A percentile compares a stretch with the other conserved stretches of the same genome.
Conservation (phyloP, 1,140 invertebrate genomes). For the Drosophila persimilis region DNA sequence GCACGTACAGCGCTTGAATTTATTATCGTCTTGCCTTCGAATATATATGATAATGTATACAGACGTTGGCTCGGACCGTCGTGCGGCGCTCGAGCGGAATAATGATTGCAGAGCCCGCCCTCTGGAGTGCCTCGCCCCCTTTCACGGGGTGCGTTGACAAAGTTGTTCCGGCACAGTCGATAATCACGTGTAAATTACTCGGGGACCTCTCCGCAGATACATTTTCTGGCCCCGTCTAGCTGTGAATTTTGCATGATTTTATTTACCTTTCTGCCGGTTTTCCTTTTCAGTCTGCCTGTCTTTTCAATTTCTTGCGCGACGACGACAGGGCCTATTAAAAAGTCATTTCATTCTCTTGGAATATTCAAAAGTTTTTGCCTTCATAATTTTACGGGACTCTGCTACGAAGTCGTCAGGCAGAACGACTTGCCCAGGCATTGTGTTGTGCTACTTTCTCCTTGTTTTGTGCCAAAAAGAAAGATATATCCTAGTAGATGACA, state of each 20-base stretch:
- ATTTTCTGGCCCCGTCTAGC: slow-evolving; percentile 17
- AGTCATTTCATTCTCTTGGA: slow-evolving; percentile 25
- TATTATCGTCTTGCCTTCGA: slow-evolving; percentile 45
- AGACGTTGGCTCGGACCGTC: slow-evolving; percentile 1
- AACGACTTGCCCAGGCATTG: no score
- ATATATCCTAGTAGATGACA: slow-evolving; percentile 10
- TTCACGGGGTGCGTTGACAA: slow-evolving; percentile 29
- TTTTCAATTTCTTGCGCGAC: slow-evolving; percentile 37
- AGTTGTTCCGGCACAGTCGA: slow-evolving; percentile 40
- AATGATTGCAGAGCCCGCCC: slow-evolving; percentile 28
- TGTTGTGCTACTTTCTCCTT: slow-evolving; percentile 17
- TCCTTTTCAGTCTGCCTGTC: no score
- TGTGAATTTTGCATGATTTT: slow-evolving; percentile 16
- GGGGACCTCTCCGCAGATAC: slow-evolving; percentile 13
- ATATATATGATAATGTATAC: slow-evolving; percentile 38
- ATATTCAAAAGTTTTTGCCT: slow-evolving; percentile 26
- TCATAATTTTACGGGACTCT: slow-evolving; percentile 13
- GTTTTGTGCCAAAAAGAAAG: slow-evolving; percentile 17
- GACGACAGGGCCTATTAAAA: slow-evolving; percentile 39
- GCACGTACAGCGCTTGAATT: slow-evolving; percentile 57
- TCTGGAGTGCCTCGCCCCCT: neutral
- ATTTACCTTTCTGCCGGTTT: slow-evolving; percentile 6
- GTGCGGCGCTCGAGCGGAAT: slow-evolving; percentile 25
- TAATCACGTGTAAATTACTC: slow-evolving; percentile 63
- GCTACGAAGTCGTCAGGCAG: no score